A percentile compares a stretch with the other conserved stretches of the same genome.
phyloP scores from a whole-genome alignment of 2,113 vertebrate genomes.

The Amblyopsis rosae region DNA sequence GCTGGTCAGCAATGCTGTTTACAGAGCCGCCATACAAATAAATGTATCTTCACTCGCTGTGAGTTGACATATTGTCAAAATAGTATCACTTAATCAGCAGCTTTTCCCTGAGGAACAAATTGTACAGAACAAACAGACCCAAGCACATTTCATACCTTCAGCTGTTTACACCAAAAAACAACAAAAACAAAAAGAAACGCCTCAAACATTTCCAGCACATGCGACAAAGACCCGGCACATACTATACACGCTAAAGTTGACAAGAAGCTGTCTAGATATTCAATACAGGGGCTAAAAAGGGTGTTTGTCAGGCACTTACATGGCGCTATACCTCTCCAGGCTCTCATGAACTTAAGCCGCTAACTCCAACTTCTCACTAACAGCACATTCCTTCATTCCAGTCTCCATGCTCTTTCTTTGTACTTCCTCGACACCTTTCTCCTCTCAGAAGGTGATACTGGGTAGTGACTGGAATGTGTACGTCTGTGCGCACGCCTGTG shows the following conservation, averaged over 20 bases:
- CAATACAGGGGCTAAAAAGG: not conserved
- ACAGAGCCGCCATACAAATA: constrained; percentile 60
- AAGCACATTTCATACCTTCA: constrained; percentile 47
- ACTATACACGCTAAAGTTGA: constrained; percentile 9
- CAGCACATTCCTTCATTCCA: not conserved
- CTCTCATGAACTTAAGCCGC: not conserved
- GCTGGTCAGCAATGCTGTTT: constrained; percentile 64
- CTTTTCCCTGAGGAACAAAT: constrained; percentile 66
- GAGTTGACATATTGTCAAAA: constrained; percentile 71
- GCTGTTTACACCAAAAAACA: constrained; percentile 44
- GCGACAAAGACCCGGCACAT: constrained; percentile 41
- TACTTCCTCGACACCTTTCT: constrained; percentile 7
- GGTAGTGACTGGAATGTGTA: not conserved
- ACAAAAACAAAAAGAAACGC: constrained; percentile 5
- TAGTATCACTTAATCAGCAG: constrained; percentile 67
- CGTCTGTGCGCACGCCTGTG: not conserved
- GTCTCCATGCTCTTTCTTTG: constrained; percentile 11
- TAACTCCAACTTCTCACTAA: not conserved
- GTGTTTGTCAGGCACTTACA: not conserved
- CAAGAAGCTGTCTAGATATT: constrained; percentile 28
- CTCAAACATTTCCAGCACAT: constrained; percentile 49
- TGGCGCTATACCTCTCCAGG: not conserved
- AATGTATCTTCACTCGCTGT: constrained; percentile 60
- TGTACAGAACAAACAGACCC: constrained; percentile 67
- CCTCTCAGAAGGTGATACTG: constrained; percentile 4